Conservation (phyloP, 2,888 invertebrate genomes). For the Drosophila ezoana region DNA sequence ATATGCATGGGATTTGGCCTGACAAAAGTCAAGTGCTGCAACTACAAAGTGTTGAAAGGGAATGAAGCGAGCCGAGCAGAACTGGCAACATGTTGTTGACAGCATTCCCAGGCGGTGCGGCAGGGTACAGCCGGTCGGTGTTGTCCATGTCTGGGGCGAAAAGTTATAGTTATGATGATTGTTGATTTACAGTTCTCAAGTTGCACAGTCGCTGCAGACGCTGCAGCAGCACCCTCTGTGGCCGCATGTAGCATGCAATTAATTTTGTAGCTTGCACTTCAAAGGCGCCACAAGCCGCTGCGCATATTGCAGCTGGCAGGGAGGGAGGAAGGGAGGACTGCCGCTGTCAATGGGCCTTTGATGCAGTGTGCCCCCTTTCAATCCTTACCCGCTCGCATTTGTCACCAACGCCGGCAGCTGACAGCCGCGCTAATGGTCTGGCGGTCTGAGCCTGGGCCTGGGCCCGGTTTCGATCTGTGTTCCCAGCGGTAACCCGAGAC, state of each 20-base stretch:
- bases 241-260: slow-evolving; percentile 70
- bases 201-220: slow-evolving; percentile 18
- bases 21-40: slow-evolving; percentile 68
- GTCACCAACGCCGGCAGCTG: slow-evolving; percentile 38
- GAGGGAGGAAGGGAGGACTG: neutral
- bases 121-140: slow-evolving; percentile 7
- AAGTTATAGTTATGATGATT: slow-evolving; percentile 78
- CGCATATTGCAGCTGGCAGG: slow-evolving; percentile 28
- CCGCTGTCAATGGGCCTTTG: slow-evolving; percentile 69
- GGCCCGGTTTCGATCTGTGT: slow-evolving; percentile 44
- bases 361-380: slow-evolving; percentile 41
- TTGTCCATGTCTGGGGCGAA: slow-evolving; percentile 22
- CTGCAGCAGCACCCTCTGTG: slow-evolving; percentile 49
- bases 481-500: slow-evolving; percentile 73
- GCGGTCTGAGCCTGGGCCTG: neutral
- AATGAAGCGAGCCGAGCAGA: slow-evolving; percentile 33
- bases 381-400: slow-evolving; percentile 34
- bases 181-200: slow-evolving; percentile 75
- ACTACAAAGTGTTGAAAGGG: slow-evolving; percentile 55
- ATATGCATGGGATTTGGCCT: slow-evolving; percentile 48
- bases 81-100: slow-evolving; percentile 63
- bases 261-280: slow-evolving; percentile 72
- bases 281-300: slow-evolving; percentile 68
- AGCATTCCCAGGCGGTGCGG: slow-evolving; percentile 23
- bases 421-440: slow-evolving; percentile 65